Conservation (phyloP, 2,797 vertebrate genomes). For the Smutsia gigantea region DNA sequence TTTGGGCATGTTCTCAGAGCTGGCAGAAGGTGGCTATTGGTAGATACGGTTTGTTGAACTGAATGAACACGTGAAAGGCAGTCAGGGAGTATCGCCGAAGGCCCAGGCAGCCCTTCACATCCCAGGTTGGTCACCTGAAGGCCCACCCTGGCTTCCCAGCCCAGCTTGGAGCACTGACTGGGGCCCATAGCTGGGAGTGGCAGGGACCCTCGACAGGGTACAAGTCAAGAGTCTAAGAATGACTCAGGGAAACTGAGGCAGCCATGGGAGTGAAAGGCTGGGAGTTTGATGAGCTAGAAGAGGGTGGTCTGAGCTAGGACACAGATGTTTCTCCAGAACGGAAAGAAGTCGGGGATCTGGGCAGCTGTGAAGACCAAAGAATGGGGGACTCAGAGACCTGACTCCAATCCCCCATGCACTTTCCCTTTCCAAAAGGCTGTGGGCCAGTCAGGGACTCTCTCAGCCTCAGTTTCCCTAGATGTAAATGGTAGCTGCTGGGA, state of each 20-base stretch:
- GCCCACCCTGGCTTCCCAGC: background rate
- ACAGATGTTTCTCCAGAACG: background rate
- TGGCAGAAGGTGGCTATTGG: background rate
- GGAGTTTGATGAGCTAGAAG: background rate
- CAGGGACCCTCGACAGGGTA: background rate
- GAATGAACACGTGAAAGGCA: background rate
- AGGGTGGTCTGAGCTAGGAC: background rate
- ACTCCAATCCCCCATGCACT: background rate
- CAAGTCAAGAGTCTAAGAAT: background rate
- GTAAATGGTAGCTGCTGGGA: background rate
- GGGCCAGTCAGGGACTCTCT: background rate
- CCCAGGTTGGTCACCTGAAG: background rate
- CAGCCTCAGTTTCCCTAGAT: background rate
- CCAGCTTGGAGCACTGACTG: background rate
- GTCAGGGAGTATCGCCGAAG: background rate
- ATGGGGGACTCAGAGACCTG: background rate
- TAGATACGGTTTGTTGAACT: background rate
- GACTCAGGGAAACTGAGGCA: conserved; percentile 34
- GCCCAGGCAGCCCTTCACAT: background rate
- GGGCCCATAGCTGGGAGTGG: background rate
- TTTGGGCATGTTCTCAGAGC: background rate
- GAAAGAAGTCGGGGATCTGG: background rate
- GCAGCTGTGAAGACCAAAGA: background rate
- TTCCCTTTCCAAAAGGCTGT: background rate
- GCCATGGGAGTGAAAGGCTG: background rate